These are phyloP conservation scores for Spondyliosoma cantharus DNA, from an alignment of 2,797 vertebrate genomes.

Conservation along the genomic window DNA sequence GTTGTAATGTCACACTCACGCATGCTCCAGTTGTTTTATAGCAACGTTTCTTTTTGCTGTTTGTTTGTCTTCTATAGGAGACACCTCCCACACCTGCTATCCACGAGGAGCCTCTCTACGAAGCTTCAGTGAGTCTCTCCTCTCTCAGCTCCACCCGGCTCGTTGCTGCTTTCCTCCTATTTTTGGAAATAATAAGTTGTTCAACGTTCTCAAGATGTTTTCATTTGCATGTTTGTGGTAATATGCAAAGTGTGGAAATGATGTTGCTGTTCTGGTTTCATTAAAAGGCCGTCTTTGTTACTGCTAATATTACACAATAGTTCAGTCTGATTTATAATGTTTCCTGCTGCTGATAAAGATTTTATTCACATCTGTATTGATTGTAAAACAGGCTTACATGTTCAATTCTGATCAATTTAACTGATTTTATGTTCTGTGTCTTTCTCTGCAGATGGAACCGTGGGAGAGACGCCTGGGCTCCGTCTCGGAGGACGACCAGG, in stretches of 20 bases:
- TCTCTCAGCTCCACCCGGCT: constrained; percentile 21
- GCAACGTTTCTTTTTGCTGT: constrained; percentile 46
- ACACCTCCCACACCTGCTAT: constrained; percentile 84
- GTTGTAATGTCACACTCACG: not conserved
- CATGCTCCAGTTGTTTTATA: constrained; percentile 2
- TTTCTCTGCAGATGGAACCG: constrained; percentile 84
- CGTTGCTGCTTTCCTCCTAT: not conserved
- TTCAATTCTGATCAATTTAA: not conserved
- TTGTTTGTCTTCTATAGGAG: constrained; percentile 78
- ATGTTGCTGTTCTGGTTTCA: not conserved
- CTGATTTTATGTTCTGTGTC: not conserved
- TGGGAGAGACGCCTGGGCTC: constrained; percentile 88
- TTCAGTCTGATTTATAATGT: not conserved
- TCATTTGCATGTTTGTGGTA: not conserved
- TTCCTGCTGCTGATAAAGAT: not conserved
- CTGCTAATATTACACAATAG: not conserved
- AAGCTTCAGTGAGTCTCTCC: constrained; percentile 81
- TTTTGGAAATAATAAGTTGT: constrained; percentile 2
- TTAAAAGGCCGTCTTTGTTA: not conserved
- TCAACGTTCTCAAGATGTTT: constrained; percentile 15
- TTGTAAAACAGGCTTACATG: not conserved
- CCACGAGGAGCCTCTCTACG: constrained; percentile 81
- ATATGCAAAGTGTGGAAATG: not conserved
- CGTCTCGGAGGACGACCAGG: constrained; percentile 92
- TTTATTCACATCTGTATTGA: not conserved